Percentiles rank a stretch among this genome's conserved stretches.
phyloP scores from a whole-genome alignment of 2,888 invertebrate species.

The Temnothorax unifasciatus region DNA sequence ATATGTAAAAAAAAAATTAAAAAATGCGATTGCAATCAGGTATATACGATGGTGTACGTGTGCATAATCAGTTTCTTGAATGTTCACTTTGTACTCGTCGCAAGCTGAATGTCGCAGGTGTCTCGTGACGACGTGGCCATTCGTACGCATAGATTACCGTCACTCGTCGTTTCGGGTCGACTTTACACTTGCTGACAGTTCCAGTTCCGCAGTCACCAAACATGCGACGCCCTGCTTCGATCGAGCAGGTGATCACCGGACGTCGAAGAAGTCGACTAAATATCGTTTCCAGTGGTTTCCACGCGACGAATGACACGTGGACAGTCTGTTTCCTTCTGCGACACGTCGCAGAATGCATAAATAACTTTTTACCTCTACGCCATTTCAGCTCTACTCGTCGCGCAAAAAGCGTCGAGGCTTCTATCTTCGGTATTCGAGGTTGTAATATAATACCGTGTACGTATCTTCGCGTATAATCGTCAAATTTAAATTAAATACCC shows the following conservation, averaged over 20 bases:
- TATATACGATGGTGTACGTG: neutral
- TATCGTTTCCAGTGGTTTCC: slow-evolving; percentile 38
- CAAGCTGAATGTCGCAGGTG: slow-evolving; percentile 68
- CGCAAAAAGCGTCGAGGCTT: neutral
- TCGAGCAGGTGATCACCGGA: slow-evolving; percentile 72
- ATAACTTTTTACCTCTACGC: slow-evolving; percentile 38
- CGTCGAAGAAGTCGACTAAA: slow-evolving; percentile 35
- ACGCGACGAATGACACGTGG: slow-evolving; percentile 39
- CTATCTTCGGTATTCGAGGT: neutral
- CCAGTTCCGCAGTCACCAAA: slow-evolving; percentile 14
- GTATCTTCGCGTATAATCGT: neutral
- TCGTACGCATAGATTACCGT: slow-evolving; percentile 75
- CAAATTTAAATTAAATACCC: slow-evolving; percentile 9
- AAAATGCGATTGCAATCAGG: neutral
- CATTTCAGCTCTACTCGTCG: neutral
- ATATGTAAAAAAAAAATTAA: neutral
- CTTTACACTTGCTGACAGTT: slow-evolving; percentile 61
- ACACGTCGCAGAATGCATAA: slow-evolving; percentile 38
- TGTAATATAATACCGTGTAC: neutral
- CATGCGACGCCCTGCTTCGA: slow-evolving; percentile 57
- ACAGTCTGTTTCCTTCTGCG: slow-evolving; percentile 10
- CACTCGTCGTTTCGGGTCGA: slow-evolving; percentile 54
- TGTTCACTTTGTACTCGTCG: neutral
- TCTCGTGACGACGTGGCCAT: slow-evolving; percentile 40
- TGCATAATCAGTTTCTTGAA: slow-evolving; percentile 8